Base-by-base conservation (phyloP, 2,113 vertebrate species). In the Centropristis striata region DNA sequence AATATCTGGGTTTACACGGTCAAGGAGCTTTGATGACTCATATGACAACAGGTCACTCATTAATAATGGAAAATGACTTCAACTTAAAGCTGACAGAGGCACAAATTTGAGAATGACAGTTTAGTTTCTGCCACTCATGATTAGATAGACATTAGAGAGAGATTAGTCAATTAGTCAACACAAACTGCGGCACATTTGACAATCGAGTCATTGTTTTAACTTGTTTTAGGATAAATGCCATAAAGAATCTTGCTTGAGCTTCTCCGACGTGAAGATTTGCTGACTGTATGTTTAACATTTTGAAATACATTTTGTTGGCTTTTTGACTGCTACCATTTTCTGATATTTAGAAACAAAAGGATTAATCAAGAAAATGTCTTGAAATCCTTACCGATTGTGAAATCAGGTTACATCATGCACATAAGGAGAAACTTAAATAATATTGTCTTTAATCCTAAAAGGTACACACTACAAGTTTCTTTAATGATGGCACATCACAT, bases 1-100 rank as follows among this genome's bases (percentile, higher is more conserved):
- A 98, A 77, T 97, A 98, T 44, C 98, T 99, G 85, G 8, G 20
- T 71, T 65, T 4, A n/a, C 0, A 46, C 2, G 0, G 83, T 95
- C 75, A 95, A 94, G 92, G 91, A 67, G 8, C 11, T 41, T n/a
- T 5, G 23, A 21, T 4, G 16, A 58, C 42, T 44, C 39, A 25
- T 20, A 21, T 41, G 27, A 39, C n/a, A 3, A 20, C 27, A 63
- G n/a, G n/a, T n/a, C n/a, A n/a, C n/a, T n/a, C n/a, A n/a, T n/a
- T n/a, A n/a, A n/a, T n/a, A n/a, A n/a, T n/a, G n/a, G n/a, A n/a
- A 36, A 11, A 20, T 10, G 16, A 15, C 1, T 36, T n/a, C 13
- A 64, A 27, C n/a, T 37, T 16, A 2, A 15, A 27, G 42, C 21
- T 51, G 54, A 21, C 28, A 27, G 46, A 36, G 15, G 23, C 36